Evolutionary conservation across 2,888 invertebrate species (phyloP), one percentile per base, ranked within the genome.

Genomic region (Carcina quercana): DNA sequence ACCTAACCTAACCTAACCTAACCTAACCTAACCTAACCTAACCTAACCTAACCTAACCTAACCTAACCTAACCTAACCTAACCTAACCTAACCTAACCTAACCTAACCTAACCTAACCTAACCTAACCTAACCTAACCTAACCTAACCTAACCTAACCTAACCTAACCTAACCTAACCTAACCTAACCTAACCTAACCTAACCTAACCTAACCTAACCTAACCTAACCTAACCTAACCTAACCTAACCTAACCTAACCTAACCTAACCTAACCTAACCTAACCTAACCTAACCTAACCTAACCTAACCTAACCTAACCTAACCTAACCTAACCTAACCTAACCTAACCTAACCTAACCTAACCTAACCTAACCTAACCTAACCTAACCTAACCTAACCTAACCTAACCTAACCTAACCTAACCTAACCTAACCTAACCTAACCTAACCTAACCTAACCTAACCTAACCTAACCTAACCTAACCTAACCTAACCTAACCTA

Each of bases 351-450:
- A 35, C 32, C 30, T 33, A 32, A 35, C 28, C 32, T 32, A 27
- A 33, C 35, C 35, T 35, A 34, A 38, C 38, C 34, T 35, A 34
- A 32, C 38, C 35, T 38, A 38, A 35, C 37, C 37, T 37, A 37
- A 37, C 37, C 37, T 37, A 31, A 25, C 37, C 36, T 32, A 28
- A 32, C 32, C 35, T 35, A 28, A 32, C 32, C 36, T 32, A 36
- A 32, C 37, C 35, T 36, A 36, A 32, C 35, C 28, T 28, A 93
- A 69, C 92, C 92, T 30, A 35, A 35, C 35, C 30, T 1, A 32
- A 40, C 34, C 40, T 37, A 37, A 40, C 37, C 37, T 37, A 40
- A 37, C 40, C 33, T 36, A 41, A 34, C 35, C 41, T 38, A 38
- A 38, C 37, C 29, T 30, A 30, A 30, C 30, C 30, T 30, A 30